Conservation (phyloP, 2,113 vertebrate species). For the Vulpes lagopus region DNA sequence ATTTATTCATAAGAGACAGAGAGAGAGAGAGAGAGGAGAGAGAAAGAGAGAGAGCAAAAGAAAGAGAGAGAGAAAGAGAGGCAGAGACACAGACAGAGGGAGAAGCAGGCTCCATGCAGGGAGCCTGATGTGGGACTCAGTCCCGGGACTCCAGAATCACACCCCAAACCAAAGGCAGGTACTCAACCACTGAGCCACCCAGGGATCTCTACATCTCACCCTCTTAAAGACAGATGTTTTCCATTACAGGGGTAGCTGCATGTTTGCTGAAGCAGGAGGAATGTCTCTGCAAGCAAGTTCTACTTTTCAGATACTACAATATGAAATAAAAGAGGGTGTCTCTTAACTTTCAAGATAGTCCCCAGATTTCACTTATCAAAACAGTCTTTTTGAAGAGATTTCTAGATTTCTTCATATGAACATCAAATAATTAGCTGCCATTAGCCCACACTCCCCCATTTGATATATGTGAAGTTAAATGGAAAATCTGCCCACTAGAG, state of each 20-base stretch:
- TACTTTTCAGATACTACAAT: neutral
- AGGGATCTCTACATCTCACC: constrained; percentile 4
- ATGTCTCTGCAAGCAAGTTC: constrained; percentile 21
- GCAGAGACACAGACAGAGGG: too few species aligned
- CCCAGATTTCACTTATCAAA: constrained; percentile 31
- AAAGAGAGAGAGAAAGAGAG: too few species aligned
- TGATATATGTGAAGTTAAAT: constrained; percentile 64
- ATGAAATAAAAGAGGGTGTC: neutral
- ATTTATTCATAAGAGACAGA: too few species aligned
- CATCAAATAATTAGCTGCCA: constrained; percentile 34
- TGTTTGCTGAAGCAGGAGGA: constrained; percentile 6
- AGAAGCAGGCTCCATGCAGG: too few species aligned
- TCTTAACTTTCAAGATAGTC: neutral
- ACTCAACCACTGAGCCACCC: too few species aligned
- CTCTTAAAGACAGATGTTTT: constrained; percentile 67
- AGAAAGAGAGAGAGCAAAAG: too few species aligned
- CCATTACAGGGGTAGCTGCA: neutral
- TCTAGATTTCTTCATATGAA: constrained; percentile 15
- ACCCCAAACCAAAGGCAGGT: too few species aligned
- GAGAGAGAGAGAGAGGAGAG: too few species aligned
- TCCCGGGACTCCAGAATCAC: too few species aligned
- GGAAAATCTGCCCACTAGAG: constrained; percentile 51
- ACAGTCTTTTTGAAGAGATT: constrained; percentile 21
- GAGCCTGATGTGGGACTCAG: too few species aligned
- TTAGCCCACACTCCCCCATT: neutral